These are phyloP conservation scores for Theristus sp. DNA, from an alignment of 2,888 invertebrate species.

Conservation along the genomic window DNA sequence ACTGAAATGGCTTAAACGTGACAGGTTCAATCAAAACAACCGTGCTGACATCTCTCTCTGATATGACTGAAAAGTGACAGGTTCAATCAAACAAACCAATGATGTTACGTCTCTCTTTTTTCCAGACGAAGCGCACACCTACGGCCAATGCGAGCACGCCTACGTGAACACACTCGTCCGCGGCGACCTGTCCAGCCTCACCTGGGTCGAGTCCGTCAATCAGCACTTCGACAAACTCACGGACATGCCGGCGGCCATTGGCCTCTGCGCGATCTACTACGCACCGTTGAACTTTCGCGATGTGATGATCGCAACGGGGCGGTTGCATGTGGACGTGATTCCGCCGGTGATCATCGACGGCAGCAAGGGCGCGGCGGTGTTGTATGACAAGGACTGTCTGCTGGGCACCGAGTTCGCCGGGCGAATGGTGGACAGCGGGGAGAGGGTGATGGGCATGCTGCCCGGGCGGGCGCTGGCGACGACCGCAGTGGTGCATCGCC, in stretches of 20 bases:
- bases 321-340: no score
- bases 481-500: slow-evolving; percentile 43
- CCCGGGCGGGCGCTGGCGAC: slow-evolving; percentile 67
- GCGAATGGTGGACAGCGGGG: slow-evolving; percentile 37
- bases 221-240: slow-evolving; percentile 38
- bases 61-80: no score
- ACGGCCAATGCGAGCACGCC: slow-evolving; percentile 56
- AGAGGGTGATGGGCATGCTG: slow-evolving; percentile 78
- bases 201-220: slow-evolving; percentile 75
- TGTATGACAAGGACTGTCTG: no score
- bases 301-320: slow-evolving; percentile 87
- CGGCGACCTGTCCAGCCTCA: slow-evolving; percentile 76
- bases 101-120: no score
- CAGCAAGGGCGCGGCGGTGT: no score
- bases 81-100: no score
- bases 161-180: slow-evolving; percentile 77
- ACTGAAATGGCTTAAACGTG: no score
- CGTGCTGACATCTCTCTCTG: no score
- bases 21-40: no score
- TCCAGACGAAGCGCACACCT: slow-evolving; percentile 20
- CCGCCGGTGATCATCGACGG: no score
- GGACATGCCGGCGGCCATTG: slow-evolving; percentile 15
- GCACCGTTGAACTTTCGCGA: slow-evolving; percentile 90
- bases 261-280: slow-evolving; percentile 11
- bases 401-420: no score